Conservation (phyloP, 2,113 vertebrate species). For the Pan paniscus region DNA sequence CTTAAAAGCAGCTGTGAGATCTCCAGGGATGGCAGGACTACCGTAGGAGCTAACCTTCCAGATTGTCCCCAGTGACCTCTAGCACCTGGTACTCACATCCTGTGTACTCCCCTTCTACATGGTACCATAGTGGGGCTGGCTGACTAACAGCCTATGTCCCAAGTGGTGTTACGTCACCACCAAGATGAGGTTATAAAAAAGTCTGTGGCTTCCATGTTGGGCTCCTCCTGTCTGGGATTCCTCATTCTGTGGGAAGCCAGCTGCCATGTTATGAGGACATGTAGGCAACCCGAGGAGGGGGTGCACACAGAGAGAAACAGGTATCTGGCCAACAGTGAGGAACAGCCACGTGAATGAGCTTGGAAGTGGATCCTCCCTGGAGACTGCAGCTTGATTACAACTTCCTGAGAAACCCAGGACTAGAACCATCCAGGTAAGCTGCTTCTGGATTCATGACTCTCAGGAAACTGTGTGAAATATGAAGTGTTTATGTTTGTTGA, state of each 20-base stretch:
- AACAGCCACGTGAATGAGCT: fast-evolving
- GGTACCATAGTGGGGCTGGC: neutral
- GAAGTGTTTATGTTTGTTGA: neutral
- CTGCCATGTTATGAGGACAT: neutral
- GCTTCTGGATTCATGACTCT: neutral
- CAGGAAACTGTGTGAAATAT: neutral
- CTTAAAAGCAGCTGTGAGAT: neutral
- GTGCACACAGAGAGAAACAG: fast-evolving
- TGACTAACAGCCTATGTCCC: neutral
- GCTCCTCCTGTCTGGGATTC: neutral
- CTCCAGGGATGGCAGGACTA: neutral
- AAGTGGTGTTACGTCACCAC: neutral
- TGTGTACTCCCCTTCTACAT: neutral
- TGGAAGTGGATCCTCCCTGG: neutral
- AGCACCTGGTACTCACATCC: neutral
- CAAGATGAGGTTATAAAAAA: neutral
- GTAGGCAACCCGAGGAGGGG: neutral
- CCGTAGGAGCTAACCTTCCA: neutral
- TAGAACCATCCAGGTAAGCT: neutral
- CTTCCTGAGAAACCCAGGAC: neutral
- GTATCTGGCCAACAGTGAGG: neutral
- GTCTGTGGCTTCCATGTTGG: neutral
- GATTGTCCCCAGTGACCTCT: neutral
- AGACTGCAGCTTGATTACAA: neutral
- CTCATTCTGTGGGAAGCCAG: neutral